Evolutionary conservation across 2,888 invertebrate species (phyloP).

Genomic region (Oligia fasciuncula): DNA sequence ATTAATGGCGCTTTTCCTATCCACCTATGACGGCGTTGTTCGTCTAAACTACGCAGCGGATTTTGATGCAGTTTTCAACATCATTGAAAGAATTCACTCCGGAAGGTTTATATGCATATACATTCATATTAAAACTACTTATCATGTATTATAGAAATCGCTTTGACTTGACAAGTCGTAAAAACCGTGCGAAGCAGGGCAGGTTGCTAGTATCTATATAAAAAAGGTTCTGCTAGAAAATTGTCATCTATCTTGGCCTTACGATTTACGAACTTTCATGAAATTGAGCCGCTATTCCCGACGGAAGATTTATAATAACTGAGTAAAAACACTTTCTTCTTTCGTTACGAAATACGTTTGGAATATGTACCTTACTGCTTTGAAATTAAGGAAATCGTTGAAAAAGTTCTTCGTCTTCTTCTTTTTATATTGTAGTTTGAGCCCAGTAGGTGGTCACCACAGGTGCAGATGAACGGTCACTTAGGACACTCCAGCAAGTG

Average conservation of each 20-base stretch:
- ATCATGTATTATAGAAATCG: background rate
- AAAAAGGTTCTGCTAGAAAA: background rate
- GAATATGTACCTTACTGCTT: background rate
- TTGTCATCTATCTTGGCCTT: background rate
- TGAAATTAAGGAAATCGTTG: background rate
- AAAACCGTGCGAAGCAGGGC: background rate
- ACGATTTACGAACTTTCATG: background rate
- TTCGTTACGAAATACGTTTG: no score
- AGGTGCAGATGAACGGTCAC: no score
- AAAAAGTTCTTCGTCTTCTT: background rate
- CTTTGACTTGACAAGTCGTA: background rate
- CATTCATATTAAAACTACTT: background rate
- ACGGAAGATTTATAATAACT: background rate
- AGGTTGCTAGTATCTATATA: background rate
- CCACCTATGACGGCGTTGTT: background rate
- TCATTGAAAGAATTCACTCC: background rate
- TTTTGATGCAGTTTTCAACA: background rate
- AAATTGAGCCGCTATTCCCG: background rate
- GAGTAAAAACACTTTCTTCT: background rate
- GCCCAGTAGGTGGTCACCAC: background rate
- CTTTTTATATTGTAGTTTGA: background rate
- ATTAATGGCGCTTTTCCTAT: no score
- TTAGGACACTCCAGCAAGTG: background rate
- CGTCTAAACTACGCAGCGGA: background rate
- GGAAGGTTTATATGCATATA: background rate